Base-by-base conservation (phyloP, 2,888 invertebrate genomes). In the Lepidonotus clava region DNA sequence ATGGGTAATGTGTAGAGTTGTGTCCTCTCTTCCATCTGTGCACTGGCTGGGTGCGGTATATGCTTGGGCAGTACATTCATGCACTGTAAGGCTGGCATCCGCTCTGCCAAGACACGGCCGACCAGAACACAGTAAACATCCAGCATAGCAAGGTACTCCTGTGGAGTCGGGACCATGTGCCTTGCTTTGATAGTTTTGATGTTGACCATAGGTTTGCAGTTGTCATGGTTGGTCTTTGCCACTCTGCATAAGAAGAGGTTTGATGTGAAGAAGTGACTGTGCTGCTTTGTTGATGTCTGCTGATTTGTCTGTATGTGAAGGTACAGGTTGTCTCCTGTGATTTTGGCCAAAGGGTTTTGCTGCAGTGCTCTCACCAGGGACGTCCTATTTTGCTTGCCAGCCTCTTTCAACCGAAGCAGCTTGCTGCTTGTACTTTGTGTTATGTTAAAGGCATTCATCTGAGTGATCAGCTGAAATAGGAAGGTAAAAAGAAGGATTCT, bases 261-360 rank as follows among this genome's bases (percentile, higher is more conserved):
- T 24, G n/a, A 14, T 14, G 40, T 28, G 41, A 77, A 77, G 21
- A 40, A 18, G 28, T 77, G 77, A 36, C 36, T 77, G 41, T 77
- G 38, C 11, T 21, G 11, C 11, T 77, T 38, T 38, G 24, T 77
- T 4, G 40, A 38, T 8, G 77, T 28, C 41, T 77, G 77, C 18
- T 38, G 40, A 40, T 41, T 36, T 24, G 77, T 41, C 6, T 40
- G 77, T 4, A 77, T 28, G 40, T 77, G 40, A 2, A 77, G n/a
- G 77, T 77, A 36, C 38, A 77, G n/a, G 40, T 77, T 77, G 40
- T 77, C 77, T 18, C 77, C 77, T 40, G 77, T 77, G n/a, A 77
- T 14, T n/a, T n/a, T n/a, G n/a, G n/a, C n/a, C n/a, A n/a, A n/a
- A n/a, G n/a, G n/a, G n/a, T n/a, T n/a, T n/a, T n/a, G n/a, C n/a